phyloP scores from a whole-genome alignment of 2,888 invertebrate genomes.

The Micoletzkya japonica region DNA sequence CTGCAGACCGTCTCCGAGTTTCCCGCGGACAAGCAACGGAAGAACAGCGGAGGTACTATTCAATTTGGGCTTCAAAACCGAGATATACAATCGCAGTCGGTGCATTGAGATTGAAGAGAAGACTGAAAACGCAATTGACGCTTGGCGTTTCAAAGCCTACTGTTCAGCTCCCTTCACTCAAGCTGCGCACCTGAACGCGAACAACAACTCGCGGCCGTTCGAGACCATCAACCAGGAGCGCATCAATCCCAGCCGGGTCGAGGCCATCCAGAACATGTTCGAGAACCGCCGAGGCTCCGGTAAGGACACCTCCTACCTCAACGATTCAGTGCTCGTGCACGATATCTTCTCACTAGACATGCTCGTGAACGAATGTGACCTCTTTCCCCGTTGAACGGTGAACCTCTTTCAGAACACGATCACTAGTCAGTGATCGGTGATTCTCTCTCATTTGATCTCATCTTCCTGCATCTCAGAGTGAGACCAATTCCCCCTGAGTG shows the following conservation, averaged over 20 bases:
- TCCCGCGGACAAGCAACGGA: constrained; percentile 12
- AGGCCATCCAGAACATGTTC: constrained; percentile 61
- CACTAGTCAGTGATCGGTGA: too few relatives aligned
- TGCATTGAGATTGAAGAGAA: neutral
- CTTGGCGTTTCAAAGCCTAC: neutral
- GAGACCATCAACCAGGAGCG: constrained; percentile 55
- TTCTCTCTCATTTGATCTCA: too few relatives aligned
- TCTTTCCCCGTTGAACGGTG: too few relatives aligned
- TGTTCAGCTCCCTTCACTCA: constrained; percentile 7
- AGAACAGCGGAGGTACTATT: neutral
- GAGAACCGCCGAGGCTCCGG: constrained; percentile 36
- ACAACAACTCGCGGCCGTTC: constrained; percentile 30
- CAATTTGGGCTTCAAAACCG: neutral
- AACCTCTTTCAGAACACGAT: constrained; percentile 7
- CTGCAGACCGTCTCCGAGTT: constrained; percentile 46
- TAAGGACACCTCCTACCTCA: neutral
- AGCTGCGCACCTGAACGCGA: neutral
- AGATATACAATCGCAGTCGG: neutral
- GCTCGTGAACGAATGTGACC: too few relatives aligned
- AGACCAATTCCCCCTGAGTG: too few relatives aligned
- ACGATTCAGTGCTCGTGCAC: too few relatives aligned
- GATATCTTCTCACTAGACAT: too few relatives aligned
- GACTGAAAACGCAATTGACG: neutral
- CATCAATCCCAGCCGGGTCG: constrained; percentile 58
- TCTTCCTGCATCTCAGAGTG: too few relatives aligned